These are phyloP conservation scores for Calyptomena viridis DNA, from an alignment of 2,113 vertebrate genomes.

Conservation along the genomic window DNA sequence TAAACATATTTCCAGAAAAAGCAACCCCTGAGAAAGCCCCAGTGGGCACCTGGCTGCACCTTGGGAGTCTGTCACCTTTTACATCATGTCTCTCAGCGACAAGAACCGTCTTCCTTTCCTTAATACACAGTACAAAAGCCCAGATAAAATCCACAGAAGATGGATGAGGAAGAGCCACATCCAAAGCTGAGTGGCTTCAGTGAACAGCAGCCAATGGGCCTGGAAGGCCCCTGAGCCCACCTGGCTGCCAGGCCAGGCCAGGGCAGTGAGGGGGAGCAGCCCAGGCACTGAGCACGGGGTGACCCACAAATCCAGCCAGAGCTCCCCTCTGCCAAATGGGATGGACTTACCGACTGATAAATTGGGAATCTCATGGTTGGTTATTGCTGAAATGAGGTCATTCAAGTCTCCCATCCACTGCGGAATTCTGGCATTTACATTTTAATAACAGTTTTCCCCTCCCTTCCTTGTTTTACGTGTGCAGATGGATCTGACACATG, in stretches of 20 bases:
- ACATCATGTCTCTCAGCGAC: not conserved
- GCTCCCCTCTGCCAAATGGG: not conserved
- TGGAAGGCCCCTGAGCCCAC: not conserved
- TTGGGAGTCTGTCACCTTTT: not conserved
- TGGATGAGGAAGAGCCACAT: not conserved
- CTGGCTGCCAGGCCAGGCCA: not conserved
- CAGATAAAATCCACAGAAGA: not conserved
- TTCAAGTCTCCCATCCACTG: not conserved
- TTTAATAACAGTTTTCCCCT: not conserved
- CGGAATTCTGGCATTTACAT: not conserved
- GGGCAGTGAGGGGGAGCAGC: not conserved
- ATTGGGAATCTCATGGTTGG: accelerated
- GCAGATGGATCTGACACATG: slow-evolving; percentile 20
- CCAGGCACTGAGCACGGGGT: not conserved
- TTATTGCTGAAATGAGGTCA: not conserved
- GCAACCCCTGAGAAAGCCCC: not conserved
- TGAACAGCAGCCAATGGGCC: not conserved
- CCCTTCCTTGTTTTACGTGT: not conserved
- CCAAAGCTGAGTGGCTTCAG: not conserved
- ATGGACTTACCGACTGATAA: accelerated
- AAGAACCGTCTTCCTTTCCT: not conserved
- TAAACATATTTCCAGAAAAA: not conserved
- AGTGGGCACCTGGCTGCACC: not conserved
- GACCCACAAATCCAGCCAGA: not conserved
- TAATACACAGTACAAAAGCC: not conserved